Evolutionary conservation across 1,140 invertebrate genomes (phyloP), one percentile per base, ranked within the genome.

Genomic region (Micrasema longulum): DNA sequence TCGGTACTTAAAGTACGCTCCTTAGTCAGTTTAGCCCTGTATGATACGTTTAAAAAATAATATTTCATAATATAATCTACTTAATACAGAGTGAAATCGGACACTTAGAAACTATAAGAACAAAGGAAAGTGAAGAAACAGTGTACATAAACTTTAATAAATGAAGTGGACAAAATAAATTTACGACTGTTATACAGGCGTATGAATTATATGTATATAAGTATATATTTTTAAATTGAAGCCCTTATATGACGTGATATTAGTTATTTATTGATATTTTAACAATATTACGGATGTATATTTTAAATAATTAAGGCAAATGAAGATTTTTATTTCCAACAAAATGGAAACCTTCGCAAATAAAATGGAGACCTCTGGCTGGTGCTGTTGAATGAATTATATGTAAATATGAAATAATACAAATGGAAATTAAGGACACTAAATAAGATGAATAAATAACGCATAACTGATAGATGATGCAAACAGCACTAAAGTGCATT

Each of bases 121-220:
- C 52, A 26, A 26, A 31, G 31, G 26, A 31, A 36, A 57, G 53
- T 57, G 53, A 57, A 57, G 12, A 38, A 6, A 57, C 14, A 14
- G 53, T 57, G 53, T 14, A 57, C 53, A 53, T 53, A 53, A n/a
- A 53, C 50, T n/a, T n/a, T n/a, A 53, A 22, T 26, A 22, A 4
- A 23, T 7, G 26, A 35, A 38, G 53, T 57, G 53, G 26, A 57
- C 53, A 57, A 36, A 36, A 36, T 57, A 57, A 57, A 57, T 57
- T 38, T 31, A 31, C 26, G 26, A 4, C 26, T 7, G 26, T 31
- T 4, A 31, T 31, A 4, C 3, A 31, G 26, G 26, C 26, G 26
- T 31, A 31, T 31, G 26, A 7, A 31, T 18, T 45, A 45, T 16
- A 45, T 45, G 11, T 45, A 45, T n/a, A 31, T 31, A 31, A 31